phyloP scores from a whole-genome alignment of 2,797 vertebrate species.

The Oophaga sylvatica region DNA sequence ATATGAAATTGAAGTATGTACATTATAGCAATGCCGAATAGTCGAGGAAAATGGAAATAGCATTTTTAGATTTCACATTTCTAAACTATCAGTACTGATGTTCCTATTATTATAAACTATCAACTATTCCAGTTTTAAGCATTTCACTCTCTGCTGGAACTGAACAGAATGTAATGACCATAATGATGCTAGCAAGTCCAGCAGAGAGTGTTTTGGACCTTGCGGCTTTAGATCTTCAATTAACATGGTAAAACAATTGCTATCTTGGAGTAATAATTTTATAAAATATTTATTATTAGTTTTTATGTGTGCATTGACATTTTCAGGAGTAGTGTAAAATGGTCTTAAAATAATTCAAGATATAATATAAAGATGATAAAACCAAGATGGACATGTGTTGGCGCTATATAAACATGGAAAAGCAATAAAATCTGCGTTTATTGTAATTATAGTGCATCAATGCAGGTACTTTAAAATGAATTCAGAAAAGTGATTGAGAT shows the following conservation, averaged over 20 bases:
- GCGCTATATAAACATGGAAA: not conserved
- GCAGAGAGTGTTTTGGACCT: conserved; percentile 1
- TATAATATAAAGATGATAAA: not conserved
- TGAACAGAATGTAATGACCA: conserved; percentile 28
- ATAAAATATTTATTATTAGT: conserved; percentile 34
- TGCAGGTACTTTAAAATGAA: not conserved
- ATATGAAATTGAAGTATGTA: conserved; percentile 52
- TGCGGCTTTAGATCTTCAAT: conserved; percentile 14
- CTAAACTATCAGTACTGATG: conserved; percentile 38
- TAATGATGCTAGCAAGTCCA: conserved; percentile 39
- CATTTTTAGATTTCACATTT: conserved; percentile 44
- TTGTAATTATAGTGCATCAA: not conserved
- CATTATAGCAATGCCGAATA: conserved; percentile 48
- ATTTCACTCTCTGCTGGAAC: conserved; percentile 37
- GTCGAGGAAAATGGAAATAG: conserved; percentile 40
- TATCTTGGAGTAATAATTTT: conserved; percentile 1
- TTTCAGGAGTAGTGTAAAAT: not conserved
- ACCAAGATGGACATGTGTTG: not conserved
- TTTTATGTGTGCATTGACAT: conserved; percentile 9
- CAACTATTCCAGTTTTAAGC: conserved; percentile 31
- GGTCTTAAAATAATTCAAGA: not conserved
- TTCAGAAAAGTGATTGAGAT: not conserved
- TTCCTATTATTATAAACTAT: conserved; percentile 51
- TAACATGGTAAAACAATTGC: conserved; percentile 36
- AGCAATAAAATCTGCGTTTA: not conserved